Base-by-base conservation (phyloP, 2,888 invertebrate genomes). In the Tachina grossa region DNA sequence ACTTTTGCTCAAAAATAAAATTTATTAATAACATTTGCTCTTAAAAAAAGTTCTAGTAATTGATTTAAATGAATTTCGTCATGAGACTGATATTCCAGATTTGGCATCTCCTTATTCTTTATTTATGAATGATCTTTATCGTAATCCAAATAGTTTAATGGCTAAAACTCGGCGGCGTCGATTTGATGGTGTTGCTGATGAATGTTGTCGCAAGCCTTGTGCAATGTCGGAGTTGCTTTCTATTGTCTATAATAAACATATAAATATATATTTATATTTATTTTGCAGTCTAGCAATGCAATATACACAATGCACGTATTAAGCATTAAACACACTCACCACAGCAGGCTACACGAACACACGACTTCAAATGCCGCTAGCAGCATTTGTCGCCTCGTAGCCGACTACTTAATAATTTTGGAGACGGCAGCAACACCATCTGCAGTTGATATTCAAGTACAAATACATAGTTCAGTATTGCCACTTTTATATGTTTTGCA, bases 161-260 rank as follows among this genome's bases (percentile, higher is more conserved):
- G 45, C 76, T 9, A 71, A 76, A 77, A 76, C 63, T 5, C 82
- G 68, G 8, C 68, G 74, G 0, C 90, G 89, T 9, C 87, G 87
- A 9, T 61, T 63, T 59, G 39, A 66, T 59, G 88, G 89, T 10
- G 88, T 89, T 16, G 74, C 87, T 71, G 87, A 88, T 66, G 86
- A 88, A 22, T 90, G 90, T 71, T 90, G 90, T 88, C 71, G 43
- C n/a, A 76, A 88, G 1, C 88, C 89, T 45, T 91, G 90, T 87
- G 74, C 87, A 84, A 90, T 89, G 66, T 84, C 88, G 9, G 89
- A 90, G 45, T 88, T 90, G 2, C 1, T 83, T 49, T 74, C 81
- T 90, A 91, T 55, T 90, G 90, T 68, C 5, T 66, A 19, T 76
- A 88, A 89, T 69, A 43, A 1, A 11, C 2, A 61, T 41, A 9